Evolutionary conservation across 2,888 invertebrate species (phyloP), one percentile per base, ranked within the genome.

Genomic region (Platycheirus rosarum): DNA sequence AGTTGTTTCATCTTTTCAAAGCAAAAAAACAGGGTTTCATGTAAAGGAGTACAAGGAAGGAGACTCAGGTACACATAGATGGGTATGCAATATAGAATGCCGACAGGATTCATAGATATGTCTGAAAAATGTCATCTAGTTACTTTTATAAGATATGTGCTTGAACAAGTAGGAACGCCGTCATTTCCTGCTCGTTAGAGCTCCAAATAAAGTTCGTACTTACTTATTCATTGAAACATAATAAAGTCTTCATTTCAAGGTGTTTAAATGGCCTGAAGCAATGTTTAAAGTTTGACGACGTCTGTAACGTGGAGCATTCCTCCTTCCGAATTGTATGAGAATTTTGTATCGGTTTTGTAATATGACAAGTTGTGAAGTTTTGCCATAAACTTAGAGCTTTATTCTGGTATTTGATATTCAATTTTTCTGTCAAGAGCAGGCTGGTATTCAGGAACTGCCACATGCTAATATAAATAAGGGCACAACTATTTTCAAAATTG

Each of bases 91-190:
- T 32, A 18, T 55, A 40, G 66, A 60, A 71, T 80, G 76, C 80
- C 20, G 55, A 71, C 71, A 55, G 53, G 68, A 82, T 82, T 82
- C 77, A 82, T 73, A 68, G 73, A 77, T 29, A 26, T 77, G 77
- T 73, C 82, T 71, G 57, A 73, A 82, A 82, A 77, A 55, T 82
- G 82, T 82, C 82, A 82, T 77, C 49, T 44, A 46, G 29, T 71
- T 55, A 68, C 79, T 69, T n/a, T n/a, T 69, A 35, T 63, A 68
- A 62, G 73, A 53, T 74, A 55, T 55, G 32, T 65, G 70, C 29
- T 57, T 23, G 8, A 37, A 37, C 5, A 20, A 9, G 23, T 7
- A 32, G 8, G 11, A 26, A 42, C n/a, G 9, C 7, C 23, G 16
- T 11, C 6, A n/a, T 35, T 35, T 16, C 14, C 20, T 11, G n/a